These are phyloP conservation scores for Phytoseiulus persimilis DNA, from an alignment of 2,888 invertebrate genomes.

Conservation along the genomic window DNA sequence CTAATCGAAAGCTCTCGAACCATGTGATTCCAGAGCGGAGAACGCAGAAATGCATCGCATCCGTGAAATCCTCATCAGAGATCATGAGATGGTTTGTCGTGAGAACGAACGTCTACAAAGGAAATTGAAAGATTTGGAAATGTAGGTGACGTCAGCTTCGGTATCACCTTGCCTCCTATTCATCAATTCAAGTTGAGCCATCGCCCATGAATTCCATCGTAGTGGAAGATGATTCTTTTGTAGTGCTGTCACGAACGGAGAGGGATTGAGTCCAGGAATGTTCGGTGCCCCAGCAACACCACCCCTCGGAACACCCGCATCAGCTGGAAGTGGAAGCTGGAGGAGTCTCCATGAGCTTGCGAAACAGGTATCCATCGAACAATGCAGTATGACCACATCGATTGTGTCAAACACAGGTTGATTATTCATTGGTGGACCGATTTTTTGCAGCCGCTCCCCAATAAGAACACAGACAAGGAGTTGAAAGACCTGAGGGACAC, in stretches of 20 bases:
- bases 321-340: conserved; percentile 25
- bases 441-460: conserved; percentile 21
- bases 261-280: conserved; percentile 29
- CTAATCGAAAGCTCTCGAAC: background rate
- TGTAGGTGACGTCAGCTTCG: background rate
- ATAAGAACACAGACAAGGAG: conserved; percentile 28
- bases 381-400: too few species aligned
- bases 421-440: too few species aligned
- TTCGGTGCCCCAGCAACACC: conserved; percentile 15
- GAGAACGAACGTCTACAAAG: conserved; percentile 81
- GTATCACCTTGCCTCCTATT: background rate
- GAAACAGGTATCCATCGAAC: background rate
- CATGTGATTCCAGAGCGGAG: conserved; percentile 61
- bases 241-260: conserved; percentile 21
- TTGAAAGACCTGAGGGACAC: conserved; percentile 14
- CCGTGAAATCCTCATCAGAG: conserved; percentile 69
- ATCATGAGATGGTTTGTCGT: conserved; percentile 77
- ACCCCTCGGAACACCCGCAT: conserved; percentile 14
- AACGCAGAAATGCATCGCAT: conserved; percentile 71
- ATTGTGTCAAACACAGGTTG: too few species aligned
- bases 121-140: conserved; percentile 55
- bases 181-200: too few species aligned
- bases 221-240: too few species aligned
- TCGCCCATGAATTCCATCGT: too few species aligned
- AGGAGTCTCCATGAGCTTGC: conserved; percentile 35